These are phyloP conservation scores for Accipiter superciliosus DNA, from an alignment of 2,797 vertebrate species.

Conservation along the genomic window DNA sequence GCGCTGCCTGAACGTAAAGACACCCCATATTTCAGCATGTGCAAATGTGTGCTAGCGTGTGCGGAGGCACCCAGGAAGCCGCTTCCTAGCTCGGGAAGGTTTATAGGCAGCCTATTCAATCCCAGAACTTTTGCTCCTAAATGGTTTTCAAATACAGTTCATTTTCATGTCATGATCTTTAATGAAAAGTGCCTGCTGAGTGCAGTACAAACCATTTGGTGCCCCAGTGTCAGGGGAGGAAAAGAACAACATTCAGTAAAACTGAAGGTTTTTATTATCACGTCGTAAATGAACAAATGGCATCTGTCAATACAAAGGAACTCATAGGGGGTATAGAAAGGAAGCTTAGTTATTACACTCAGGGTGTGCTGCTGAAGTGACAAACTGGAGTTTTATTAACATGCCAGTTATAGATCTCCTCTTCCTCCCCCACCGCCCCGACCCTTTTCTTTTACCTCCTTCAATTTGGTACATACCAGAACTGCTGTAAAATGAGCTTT, in stretches of 20 bases:
- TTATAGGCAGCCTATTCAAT: conserved; percentile 18
- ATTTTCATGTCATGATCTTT: conserved; percentile 71
- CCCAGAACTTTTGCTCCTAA: conserved; percentile 28
- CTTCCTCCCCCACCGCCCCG: conserved; percentile 34
- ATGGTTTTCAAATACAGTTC: conserved; percentile 52
- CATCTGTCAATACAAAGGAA: conserved; percentile 82
- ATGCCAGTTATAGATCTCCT: conserved; percentile 66
- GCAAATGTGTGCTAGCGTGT: not conserved
- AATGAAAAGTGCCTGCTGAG: conserved; percentile 77
- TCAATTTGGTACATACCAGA: conserved; percentile 66
- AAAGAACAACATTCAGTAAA: conserved; percentile 73
- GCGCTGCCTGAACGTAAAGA: not conserved
- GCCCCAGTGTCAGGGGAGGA: conserved; percentile 75
- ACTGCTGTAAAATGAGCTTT: conserved; percentile 61
- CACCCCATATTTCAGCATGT: not conserved
- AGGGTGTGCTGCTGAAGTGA: conserved; percentile 70
- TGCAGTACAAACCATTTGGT: conserved; percentile 78
- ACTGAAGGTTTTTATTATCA: conserved; percentile 84
- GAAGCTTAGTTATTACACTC: conserved; percentile 71
- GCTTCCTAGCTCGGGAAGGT: not conserved
- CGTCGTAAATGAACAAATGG: conserved; percentile 84
- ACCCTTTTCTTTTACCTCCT: conserved; percentile 67
- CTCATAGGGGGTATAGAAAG: conserved; percentile 65
- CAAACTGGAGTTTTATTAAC: conserved; percentile 78
- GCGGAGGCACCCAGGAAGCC: not conserved